phyloP scores from a whole-genome alignment of 2,113 vertebrate species.

The Strigops habroptila region DNA sequence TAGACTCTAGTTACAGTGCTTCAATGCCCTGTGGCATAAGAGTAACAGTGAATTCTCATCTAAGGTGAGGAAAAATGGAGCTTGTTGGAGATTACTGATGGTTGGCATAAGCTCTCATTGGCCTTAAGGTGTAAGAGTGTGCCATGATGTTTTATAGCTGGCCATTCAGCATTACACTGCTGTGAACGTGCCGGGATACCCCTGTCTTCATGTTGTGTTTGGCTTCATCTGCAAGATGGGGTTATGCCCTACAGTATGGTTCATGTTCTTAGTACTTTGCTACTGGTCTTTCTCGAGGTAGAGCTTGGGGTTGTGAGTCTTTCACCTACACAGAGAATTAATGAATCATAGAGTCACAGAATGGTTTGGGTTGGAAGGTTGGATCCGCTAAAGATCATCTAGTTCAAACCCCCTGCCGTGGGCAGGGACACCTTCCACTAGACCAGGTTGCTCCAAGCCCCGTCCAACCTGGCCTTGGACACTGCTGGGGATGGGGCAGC shows the following conservation, averaged over 20 bases:
- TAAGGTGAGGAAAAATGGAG: neutral
- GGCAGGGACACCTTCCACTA: neutral
- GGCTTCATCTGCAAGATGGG: neutral
- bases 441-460: neutral
- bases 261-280: neutral
- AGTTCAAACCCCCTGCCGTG: neutral
- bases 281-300: neutral
- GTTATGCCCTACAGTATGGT: neutral
- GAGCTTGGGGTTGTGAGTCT: neutral
- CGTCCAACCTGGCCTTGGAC: neutral
- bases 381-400: neutral
- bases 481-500: neutral
- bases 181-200: neutral
- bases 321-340: neutral
- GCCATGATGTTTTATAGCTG: neutral
- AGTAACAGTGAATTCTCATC: neutral
- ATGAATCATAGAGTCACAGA: neutral
- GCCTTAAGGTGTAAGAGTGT: neutral
- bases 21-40: fast-evolving
- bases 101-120: neutral
- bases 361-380: neutral
- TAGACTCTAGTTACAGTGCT: neutral
- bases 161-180: neutral
- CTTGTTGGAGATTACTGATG: neutral
- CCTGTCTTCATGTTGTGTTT: neutral